Evolutionary conservation across 1,140 invertebrate species (phyloP), one percentile per base, ranked within the genome.

Genomic region (Harlomillsia oculata): DNA sequence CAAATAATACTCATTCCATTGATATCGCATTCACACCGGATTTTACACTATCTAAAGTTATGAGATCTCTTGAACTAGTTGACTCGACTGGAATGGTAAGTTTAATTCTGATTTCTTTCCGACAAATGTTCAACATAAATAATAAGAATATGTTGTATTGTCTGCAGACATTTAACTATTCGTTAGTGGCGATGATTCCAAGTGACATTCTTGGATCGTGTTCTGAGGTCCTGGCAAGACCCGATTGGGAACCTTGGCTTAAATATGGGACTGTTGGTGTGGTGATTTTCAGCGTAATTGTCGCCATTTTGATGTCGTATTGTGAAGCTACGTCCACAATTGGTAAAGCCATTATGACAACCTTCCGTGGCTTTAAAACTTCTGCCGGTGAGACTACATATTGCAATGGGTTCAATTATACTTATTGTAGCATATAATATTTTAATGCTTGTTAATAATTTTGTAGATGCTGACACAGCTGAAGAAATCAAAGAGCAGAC

Each of bases 21-120:
- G 88, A 95, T 67, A 87, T 97, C 63, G 84, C 86, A 51, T 96
- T 93, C 71, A 88, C 87, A 1, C 85, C 93, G 6, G 94, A 97
- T 75, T 95, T 93, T 68, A 91, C 92, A 3, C 75, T 93, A 54
- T 81, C 87, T 0, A 78, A 82, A 54, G 79, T 92, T 23, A 76
- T 83, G 56, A 78, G 87, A 46, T 71, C 68, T 48, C 68, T 82
- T 28, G 73, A 57, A 3, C 25, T 65, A 25, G 57, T 54, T 41
- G 64, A 62, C 30, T 58, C 54, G 20, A 53, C 36, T 36, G 57
- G 58, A 14, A 39, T 29, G 43, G 64, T 62, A 60, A 60, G 53
- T 37, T 26, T 5, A n/a, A 18, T 14, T 13, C 28, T 30, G 16
- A 8, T 18, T 18, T n/a, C n/a, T n/a, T n/a, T n/a, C n/a, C n/a